Percentiles rank a stretch among this genome's conserved stretches.
phyloP scores from a whole-genome alignment of 2,113 vertebrate species.

The Isurus oxyrinchus region DNA sequence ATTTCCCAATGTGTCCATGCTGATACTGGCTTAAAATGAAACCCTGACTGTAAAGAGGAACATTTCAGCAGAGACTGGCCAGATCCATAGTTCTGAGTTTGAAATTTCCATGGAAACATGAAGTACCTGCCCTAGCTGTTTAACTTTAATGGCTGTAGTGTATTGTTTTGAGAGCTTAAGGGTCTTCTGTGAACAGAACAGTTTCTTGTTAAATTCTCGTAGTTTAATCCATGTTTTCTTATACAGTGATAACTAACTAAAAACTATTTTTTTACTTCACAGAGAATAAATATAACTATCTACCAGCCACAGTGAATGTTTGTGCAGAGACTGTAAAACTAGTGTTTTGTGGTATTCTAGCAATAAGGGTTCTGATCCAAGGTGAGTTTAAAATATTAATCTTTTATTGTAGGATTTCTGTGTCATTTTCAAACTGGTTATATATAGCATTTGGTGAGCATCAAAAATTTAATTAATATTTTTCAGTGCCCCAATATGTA shows the following conservation, averaged over 20 bases:
- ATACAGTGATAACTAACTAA: not conserved
- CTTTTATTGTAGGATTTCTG: not conserved
- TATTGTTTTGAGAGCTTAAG: not conserved
- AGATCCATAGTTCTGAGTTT: not conserved
- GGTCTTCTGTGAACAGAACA: not conserved
- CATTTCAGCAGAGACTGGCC: not conserved
- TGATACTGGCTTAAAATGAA: not conserved
- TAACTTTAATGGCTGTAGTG: not conserved
- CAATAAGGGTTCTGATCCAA: conserved; percentile 71
- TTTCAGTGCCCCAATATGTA: not conserved
- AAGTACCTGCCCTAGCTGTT: not conserved
- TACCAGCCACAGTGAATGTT: conserved; percentile 91
- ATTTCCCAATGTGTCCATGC: not conserved
- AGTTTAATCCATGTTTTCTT: not conserved
- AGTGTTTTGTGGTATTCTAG: conserved; percentile 73
- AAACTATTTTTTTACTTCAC: conserved; percentile 45
- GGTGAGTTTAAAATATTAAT: conserved; percentile 55
- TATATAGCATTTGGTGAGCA: not conserved
- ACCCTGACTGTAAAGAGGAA: not conserved
- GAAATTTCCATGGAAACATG: not conserved
- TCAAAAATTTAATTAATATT: not conserved
- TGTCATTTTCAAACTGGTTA: not conserved
- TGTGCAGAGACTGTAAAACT: conserved; percentile 86
- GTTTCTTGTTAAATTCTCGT: not conserved
- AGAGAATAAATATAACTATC: conserved; percentile 93